Conservation (phyloP, 1,140 invertebrate genomes). For the Drosophila repletoides region DNA sequence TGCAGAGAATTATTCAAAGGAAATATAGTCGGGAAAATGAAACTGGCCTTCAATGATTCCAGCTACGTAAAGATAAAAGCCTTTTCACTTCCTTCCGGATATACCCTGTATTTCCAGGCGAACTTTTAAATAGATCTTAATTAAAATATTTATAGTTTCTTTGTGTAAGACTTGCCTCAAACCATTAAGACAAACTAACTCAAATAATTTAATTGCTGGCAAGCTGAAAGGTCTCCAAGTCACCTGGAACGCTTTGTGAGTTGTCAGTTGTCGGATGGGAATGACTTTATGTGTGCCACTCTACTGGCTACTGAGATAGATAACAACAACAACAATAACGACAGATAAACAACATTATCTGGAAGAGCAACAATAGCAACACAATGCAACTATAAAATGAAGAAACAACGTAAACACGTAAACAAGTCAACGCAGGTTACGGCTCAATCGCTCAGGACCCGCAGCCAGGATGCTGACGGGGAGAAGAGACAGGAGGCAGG, state of each 20-base stretch:
- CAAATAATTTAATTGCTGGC: conserved; percentile 6
- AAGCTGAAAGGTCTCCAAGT: too few relatives aligned
- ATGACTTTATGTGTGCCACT: conserved; percentile 33
- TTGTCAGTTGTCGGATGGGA: too few relatives aligned
- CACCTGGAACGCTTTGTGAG: too few relatives aligned
- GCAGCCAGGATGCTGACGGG: conserved; percentile 4
- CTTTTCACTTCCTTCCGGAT: too few relatives aligned
- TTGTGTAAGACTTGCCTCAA: background rate
- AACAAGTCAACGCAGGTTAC: conserved; percentile 70
- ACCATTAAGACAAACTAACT: background rate
- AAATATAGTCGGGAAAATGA: too few relatives aligned
- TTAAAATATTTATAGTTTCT: background rate
- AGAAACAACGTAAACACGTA: conserved; percentile 50
- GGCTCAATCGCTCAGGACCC: conserved; percentile 62
- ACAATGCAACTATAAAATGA: conserved; percentile 14
- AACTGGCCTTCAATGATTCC: too few relatives aligned
- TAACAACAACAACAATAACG: too few relatives aligned
- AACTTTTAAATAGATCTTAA: background rate
- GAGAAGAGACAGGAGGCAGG: too few relatives aligned
- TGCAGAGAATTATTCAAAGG: too few relatives aligned
- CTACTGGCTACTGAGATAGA: too few relatives aligned
- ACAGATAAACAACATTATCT: conserved; percentile 23
- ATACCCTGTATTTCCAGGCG: too few relatives aligned
- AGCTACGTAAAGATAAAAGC: too few relatives aligned
- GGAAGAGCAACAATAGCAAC: conserved; percentile 12